Percentiles rank a stretch among this genome's conserved stretches.
phyloP scores from a whole-genome alignment of 2,113 vertebrate genomes.

The Pangasianodon gigas region DNA sequence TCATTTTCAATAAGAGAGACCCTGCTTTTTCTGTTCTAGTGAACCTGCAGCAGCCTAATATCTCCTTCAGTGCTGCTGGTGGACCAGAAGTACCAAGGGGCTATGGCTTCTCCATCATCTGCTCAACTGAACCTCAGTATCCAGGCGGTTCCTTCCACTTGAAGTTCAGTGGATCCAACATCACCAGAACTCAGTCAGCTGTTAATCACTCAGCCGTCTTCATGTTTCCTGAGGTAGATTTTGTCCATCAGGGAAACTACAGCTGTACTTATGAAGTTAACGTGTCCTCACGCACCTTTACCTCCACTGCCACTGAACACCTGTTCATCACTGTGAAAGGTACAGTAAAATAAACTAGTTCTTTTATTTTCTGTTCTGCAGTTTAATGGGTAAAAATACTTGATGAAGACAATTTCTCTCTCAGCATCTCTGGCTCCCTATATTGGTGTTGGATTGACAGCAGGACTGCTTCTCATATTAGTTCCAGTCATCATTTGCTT shows the following conservation, averaged over 20 bases:
- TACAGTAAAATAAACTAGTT: background rate
- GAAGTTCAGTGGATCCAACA: slow-evolving; percentile 17
- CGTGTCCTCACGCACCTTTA: slow-evolving; percentile 37
- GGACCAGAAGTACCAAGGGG: slow-evolving; percentile 38
- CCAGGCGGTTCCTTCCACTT: slow-evolving; percentile 50
- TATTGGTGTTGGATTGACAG: slow-evolving; percentile 28
- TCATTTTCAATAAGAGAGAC: too few species aligned
- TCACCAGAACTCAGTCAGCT: slow-evolving; percentile 20
- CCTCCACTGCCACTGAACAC: slow-evolving; percentile 11
- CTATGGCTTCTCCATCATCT: slow-evolving; percentile 47
- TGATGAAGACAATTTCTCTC: background rate
- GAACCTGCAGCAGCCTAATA: slow-evolving; percentile 30
- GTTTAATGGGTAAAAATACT: background rate
- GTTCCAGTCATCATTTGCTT: background rate
- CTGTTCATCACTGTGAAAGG: background rate
- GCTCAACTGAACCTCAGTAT: slow-evolving; percentile 45
- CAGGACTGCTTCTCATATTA: slow-evolving; percentile 28
- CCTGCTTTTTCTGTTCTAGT: background rate
- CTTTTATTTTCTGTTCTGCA: background rate
- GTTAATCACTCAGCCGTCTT: slow-evolving; percentile 33
- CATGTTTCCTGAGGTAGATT: slow-evolving; percentile 35
- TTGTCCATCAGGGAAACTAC: slow-evolving; percentile 48
- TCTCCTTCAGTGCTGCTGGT: slow-evolving; percentile 23
- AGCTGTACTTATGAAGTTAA: slow-evolving; percentile 47
- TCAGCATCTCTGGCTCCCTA: slow-evolving; percentile 30